Evolutionary conservation across 1,140 invertebrate genomes (phyloP).

Genomic region (Rhagoletis pomonella): DNA sequence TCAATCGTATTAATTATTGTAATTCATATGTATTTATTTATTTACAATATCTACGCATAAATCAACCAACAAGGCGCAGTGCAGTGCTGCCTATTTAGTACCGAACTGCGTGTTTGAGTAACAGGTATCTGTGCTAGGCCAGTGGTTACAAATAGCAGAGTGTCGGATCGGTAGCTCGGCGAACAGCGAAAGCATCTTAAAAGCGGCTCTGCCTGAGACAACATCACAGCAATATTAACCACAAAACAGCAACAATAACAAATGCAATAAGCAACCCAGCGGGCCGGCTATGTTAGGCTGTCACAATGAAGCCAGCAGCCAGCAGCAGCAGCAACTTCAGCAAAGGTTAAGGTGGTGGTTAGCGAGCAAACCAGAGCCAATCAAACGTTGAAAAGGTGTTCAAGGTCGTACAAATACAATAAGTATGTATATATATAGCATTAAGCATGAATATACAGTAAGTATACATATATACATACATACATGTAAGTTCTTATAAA

Average conservation of each 20-base stretch:
- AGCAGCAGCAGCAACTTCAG: neutral
- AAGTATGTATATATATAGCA: neutral
- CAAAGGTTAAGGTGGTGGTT: conserved; percentile 47
- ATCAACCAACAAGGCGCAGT: conserved; percentile 23
- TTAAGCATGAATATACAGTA: neutral
- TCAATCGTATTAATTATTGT: conserved; percentile 47
- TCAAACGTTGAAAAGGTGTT: conserved; percentile 35
- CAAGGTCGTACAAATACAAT: conserved; percentile 45
- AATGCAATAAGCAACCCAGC: neutral
- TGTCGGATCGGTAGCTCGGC: neutral
- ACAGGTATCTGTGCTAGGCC: neutral
- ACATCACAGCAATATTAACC: neutral
- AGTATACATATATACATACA: neutral
- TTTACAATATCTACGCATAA: conserved; percentile 44
- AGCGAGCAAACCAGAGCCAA: conserved; percentile 15
- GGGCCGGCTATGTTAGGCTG: conserved; percentile 27
- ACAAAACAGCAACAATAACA: too few relatives aligned
- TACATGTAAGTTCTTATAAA: neutral
- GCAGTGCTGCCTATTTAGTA: neutral
- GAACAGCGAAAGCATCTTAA: neutral
- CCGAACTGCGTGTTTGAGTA: neutral
- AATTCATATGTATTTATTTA: conserved; percentile 51
- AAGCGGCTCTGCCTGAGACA: neutral
- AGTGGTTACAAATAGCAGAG: neutral
- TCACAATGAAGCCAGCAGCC: neutral